Conservation (phyloP, 2,113 vertebrate species). For the Ageneiosus marmoratus region DNA sequence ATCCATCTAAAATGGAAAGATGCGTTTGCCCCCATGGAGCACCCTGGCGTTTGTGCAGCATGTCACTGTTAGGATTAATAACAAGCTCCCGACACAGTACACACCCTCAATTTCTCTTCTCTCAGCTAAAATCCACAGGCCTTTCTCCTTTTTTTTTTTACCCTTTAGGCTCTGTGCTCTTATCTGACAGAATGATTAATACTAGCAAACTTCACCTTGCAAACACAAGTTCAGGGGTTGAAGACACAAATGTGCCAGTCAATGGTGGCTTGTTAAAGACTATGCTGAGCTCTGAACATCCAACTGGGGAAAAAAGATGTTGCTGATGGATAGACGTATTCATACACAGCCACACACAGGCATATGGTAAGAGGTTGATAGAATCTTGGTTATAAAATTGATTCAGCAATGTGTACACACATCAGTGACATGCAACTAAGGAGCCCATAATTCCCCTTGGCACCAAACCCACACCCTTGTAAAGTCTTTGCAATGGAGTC, state of each 20-base stretch:
- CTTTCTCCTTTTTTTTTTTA: slow-evolving; percentile 66
- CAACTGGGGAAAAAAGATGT: not conserved
- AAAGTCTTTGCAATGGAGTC: slow-evolving; percentile 61
- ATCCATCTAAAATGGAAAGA: slow-evolving; percentile 70
- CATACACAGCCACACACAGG: not conserved
- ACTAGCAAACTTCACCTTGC: slow-evolving; percentile 73
- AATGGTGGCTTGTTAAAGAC: slow-evolving; percentile 35
- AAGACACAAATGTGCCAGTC: slow-evolving; percentile 41
- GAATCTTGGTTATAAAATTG: slow-evolving; percentile 23
- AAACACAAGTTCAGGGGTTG: slow-evolving; percentile 71
- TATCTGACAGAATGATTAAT: slow-evolving; percentile 80
- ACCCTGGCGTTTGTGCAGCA: slow-evolving; percentile 25
- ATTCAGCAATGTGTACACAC: slow-evolving; percentile 14
- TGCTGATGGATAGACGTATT: slow-evolving; percentile 1
- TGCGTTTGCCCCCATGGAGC: slow-evolving; percentile 22
- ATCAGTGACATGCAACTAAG: not conserved
- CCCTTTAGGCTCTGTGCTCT: slow-evolving; percentile 73
- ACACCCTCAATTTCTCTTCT: slow-evolving; percentile 66
- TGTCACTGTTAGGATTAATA: slow-evolving; percentile 68
- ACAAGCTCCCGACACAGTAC: slow-evolving; percentile 64
- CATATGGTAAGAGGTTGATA: not conserved
- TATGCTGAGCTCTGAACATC: slow-evolving; percentile 33
- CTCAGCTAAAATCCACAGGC: slow-evolving; percentile 50
- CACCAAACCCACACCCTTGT: slow-evolving; percentile 38
- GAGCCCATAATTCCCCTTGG: slow-evolving; percentile 43